These are phyloP conservation scores for Pristis pectinata DNA, from an alignment of 2,797 vertebrate species.

Conservation along the genomic window DNA sequence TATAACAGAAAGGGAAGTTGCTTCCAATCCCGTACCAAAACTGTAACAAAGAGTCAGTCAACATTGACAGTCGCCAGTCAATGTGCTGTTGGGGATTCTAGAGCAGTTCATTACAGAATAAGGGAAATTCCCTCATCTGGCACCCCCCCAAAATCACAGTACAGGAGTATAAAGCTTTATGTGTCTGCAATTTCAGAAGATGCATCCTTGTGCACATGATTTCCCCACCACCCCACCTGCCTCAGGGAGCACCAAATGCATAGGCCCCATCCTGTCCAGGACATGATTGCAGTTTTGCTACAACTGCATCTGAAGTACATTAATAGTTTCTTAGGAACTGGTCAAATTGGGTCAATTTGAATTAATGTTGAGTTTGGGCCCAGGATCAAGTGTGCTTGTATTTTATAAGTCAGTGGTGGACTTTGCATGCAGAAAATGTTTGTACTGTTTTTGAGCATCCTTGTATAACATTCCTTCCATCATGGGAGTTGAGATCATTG, in stretches of 20 bases:
- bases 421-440: background rate
- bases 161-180: background rate
- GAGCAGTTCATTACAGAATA: background rate
- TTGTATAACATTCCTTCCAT: background rate
- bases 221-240: background rate
- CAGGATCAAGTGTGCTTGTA: background rate
- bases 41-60: background rate
- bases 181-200: background rate
- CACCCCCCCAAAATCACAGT: background rate
- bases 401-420: background rate
- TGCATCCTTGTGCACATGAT: background rate
- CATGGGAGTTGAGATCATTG: background rate
- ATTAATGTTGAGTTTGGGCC: constrained; percentile 8
- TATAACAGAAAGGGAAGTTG: background rate
- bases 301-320: background rate
- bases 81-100: background rate
- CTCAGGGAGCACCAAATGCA: background rate
- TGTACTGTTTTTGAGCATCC: background rate
- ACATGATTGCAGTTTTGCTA: background rate
- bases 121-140: background rate
- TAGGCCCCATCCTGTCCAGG: background rate
- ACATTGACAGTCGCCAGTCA: background rate
- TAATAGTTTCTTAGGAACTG: constrained; percentile 8
- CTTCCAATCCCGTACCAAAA: background rate
- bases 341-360: constrained; percentile 25